phyloP scores from a whole-genome alignment of 2,113 vertebrate genomes.

The Centropus bengalensis region DNA sequence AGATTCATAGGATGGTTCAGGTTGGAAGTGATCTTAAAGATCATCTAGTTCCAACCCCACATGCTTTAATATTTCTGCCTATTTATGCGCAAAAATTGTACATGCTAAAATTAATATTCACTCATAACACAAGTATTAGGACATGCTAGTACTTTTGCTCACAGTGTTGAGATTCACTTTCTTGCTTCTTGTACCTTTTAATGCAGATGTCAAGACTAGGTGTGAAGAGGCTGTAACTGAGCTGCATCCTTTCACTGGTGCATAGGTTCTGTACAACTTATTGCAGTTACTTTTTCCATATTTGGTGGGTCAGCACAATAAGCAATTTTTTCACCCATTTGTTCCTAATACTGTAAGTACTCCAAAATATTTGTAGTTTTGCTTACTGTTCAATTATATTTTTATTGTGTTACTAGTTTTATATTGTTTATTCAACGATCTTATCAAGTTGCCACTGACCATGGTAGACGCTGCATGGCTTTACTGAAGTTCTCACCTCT shows the following conservation, averaged over 20 bases:
- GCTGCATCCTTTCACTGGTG: neutral
- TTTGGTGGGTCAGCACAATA: neutral
- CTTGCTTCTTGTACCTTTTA: neutral
- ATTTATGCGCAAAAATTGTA: neutral
- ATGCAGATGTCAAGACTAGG: accelerated
- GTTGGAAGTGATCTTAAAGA: too few species aligned
- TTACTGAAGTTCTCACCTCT: neutral
- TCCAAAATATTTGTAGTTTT: neutral
- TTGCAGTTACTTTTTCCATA: neutral
- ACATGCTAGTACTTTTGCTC: neutral
- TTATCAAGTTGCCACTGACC: neutral
- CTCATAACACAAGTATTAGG: neutral
- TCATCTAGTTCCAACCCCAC: too few species aligned
- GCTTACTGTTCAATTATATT: neutral
- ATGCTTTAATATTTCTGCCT: neutral
- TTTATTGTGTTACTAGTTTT: neutral
- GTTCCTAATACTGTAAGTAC: neutral
- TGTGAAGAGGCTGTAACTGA: neutral
- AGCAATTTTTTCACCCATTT: neutral
- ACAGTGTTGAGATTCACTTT: neutral
- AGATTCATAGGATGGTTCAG: too few species aligned
- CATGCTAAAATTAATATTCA: neutral
- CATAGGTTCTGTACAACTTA: neutral
- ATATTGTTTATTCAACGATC: neutral
- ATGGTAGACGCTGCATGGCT: neutral